Evolutionary conservation across 2,888 invertebrate species (phyloP), one percentile per base, ranked within the genome.

Genomic region (Conchocele bisecta): DNA sequence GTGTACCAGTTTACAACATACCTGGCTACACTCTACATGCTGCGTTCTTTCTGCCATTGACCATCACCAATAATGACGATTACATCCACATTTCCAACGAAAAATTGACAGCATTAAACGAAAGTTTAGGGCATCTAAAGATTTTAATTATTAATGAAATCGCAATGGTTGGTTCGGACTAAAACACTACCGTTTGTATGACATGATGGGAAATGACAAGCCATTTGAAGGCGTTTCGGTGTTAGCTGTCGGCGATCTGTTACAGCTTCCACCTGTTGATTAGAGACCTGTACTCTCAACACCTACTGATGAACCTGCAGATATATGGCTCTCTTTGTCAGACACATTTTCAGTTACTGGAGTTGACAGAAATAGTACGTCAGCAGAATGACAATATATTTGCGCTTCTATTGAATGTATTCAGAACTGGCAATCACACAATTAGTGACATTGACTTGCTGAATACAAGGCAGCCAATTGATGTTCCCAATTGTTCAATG

Each of bases 251-350:
- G n/a, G n/a, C n/a, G n/a, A n/a, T n/a, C n/a, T n/a, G n/a, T n/a
- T n/a, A n/a, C n/a, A n/a, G n/a, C n/a, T n/a, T n/a, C n/a, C n/a
- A n/a, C n/a, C n/a, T n/a, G n/a, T n/a, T n/a, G n/a, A n/a, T n/a
- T n/a, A n/a, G n/a, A n/a, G n/a, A n/a, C n/a, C n/a, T n/a, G n/a
- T n/a, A n/a, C n/a, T n/a, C n/a, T n/a, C n/a, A n/a, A n/a, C n/a
- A n/a, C n/a, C n/a, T n/a, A n/a, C n/a, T n/a, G n/a, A n/a, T n/a
- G n/a, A n/a, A n/a, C n/a, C n/a, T n/a, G n/a, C n/a, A n/a, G 13
- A 54, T 54, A 33, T 54, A 33, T 54, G 54, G 54, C 54, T 54
- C 54, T 4, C 54, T 54, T 9, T 67, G 57, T 44, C 17, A 60
- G 42, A 44, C n/a, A 15, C 59, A 67, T 35, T 35, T 35, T 35